Conservation (phyloP, 2,797 vertebrate genomes). For the Onychomys leucogaster region DNA sequence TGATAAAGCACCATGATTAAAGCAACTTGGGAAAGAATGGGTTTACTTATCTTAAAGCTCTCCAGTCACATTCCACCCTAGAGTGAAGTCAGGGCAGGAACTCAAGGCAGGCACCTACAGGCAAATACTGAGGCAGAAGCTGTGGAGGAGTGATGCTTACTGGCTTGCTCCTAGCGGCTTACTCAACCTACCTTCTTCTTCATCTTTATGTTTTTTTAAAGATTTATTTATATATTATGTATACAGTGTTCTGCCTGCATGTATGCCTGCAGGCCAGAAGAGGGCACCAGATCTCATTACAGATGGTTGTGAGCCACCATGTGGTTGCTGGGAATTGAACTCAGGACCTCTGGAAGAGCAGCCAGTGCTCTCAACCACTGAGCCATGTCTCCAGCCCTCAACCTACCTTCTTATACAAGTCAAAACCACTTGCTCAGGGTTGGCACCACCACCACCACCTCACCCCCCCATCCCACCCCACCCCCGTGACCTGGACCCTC, state of each 20-base stretch:
- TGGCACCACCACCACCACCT: neutral
- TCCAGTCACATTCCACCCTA: neutral
- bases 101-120: neutral
- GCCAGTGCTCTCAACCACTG: too few species aligned
- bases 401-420: neutral
- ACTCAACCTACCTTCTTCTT: neutral
- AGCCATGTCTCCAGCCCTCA: too few species aligned
- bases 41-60: neutral
- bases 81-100: neutral
- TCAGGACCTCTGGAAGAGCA: too few species aligned
- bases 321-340: too few species aligned
- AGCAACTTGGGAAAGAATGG: neutral
- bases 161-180: neutral
- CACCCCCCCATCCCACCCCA: too few species aligned
- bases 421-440: neutral
- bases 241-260: too few species aligned
- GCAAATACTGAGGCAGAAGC: neutral
- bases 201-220: too few species aligned
- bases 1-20: neutral
- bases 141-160: neutral
- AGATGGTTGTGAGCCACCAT: too few species aligned
- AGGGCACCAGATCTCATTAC: too few species aligned
- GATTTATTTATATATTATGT: too few species aligned
- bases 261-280: too few species aligned
- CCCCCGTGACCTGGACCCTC: neutral